Percentiles rank a stretch among this genome's conserved stretches.
These are phyloP conservation scores for Coecobrya sp. DNA, from an alignment of 2,888 invertebrate species.

Conservation along the genomic window DNA sequence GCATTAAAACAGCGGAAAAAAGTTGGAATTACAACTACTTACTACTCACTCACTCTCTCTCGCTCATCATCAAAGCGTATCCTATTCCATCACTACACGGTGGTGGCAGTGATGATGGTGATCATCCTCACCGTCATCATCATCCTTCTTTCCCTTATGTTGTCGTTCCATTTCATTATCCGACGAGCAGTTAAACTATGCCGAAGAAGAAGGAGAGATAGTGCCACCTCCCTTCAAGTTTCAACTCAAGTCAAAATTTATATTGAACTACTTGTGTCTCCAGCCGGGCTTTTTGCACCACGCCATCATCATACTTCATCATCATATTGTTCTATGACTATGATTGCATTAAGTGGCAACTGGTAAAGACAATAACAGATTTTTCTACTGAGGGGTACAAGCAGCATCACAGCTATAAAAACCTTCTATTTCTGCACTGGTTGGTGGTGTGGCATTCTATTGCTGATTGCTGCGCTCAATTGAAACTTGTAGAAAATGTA, in stretches of 20 bases:
- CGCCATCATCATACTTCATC: slow-evolving; percentile 15
- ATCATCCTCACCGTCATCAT: slow-evolving; percentile 44
- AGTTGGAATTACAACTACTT: slow-evolving; percentile 74
- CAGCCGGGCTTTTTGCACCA: slow-evolving; percentile 72
- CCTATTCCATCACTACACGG: slow-evolving; percentile 49
- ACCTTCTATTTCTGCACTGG: neutral
- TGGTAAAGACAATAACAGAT: slow-evolving; percentile 53
- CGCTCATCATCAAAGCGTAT: slow-evolving; percentile 65
- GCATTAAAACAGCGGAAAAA: slow-evolving; percentile 72
- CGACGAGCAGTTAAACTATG: slow-evolving; percentile 43
- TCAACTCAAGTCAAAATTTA: slow-evolving; percentile 62
- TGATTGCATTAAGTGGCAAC: slow-evolving; percentile 26
- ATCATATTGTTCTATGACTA: slow-evolving; percentile 32
- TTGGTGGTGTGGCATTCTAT: neutral
- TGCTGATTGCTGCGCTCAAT: neutral
- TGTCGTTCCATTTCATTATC: slow-evolving; percentile 47
- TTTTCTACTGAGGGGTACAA: slow-evolving; percentile 11
- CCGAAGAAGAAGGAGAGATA: slow-evolving; percentile 64
- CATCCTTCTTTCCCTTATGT: slow-evolving; percentile 18
- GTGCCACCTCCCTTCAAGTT: slow-evolving; percentile 60
- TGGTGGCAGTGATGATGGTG: neutral
- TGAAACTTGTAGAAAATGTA: neutral
- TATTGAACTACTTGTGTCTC: slow-evolving; percentile 79
- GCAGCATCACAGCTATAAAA: slow-evolving; percentile 36
- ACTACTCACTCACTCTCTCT: slow-evolving; percentile 26